A percentile compares a stretch with the other conserved stretches of the same genome.
Evolutionary conservation across 1,140 invertebrate species (phyloP).

Genomic region (Dendrolimus kikuchii): DNA sequence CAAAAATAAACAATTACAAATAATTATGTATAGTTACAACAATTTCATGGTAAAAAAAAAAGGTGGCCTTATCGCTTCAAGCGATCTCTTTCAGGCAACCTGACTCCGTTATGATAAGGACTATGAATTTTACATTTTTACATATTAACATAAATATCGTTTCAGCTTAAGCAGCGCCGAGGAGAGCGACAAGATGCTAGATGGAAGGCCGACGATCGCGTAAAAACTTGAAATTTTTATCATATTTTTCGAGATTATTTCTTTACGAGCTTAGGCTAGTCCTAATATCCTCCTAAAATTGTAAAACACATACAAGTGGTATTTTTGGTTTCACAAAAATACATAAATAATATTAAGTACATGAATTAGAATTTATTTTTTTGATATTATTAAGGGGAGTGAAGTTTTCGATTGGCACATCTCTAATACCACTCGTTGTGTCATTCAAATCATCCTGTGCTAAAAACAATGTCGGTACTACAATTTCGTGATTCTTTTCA

Average conservation of each 20-base stretch:
- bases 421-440: conserved; percentile 21
- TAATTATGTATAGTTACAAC: no score
- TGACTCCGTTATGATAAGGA: no score
- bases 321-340: conserved; percentile 19
- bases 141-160: conserved; percentile 11
- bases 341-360: conserved; percentile 1
- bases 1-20: no score
- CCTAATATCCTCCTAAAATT: conserved; percentile 27
- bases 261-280: conserved; percentile 25
- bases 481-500: no score
- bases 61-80: no score
- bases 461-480: no score
- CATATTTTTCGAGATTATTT: conserved; percentile 6
- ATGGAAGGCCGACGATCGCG: conserved; percentile 77
- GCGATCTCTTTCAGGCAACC: no score
- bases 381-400: conserved; percentile 9
- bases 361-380: conserved; percentile 37
- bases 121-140: no score
- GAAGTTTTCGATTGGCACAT: conserved; percentile 8
- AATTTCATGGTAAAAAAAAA: no score
- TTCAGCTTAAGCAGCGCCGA: conserved; percentile 75
- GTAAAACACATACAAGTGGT: conserved; percentile 13
- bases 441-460: background rate
- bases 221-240: conserved; percentile 62
- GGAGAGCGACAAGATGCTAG: conserved; percentile 79